Evolutionary conservation across 2,797 vertebrate genomes (phyloP).

Genomic region (Momotus momota): DNA sequence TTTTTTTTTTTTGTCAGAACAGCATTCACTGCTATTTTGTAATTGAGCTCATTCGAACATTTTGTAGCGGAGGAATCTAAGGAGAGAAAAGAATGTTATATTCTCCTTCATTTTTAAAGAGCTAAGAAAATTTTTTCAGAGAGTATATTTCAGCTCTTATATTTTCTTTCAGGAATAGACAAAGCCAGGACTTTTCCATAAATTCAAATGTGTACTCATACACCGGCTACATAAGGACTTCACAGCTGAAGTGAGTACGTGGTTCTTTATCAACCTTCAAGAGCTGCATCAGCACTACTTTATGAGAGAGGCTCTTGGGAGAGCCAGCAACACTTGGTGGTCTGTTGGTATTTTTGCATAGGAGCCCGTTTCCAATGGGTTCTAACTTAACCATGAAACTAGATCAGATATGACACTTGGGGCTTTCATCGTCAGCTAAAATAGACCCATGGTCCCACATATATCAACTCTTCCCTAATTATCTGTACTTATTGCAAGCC

Average conservation of each 20-base stretch:
- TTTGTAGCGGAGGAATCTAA: neutral
- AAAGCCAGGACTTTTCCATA: neutral
- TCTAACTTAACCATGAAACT: neutral
- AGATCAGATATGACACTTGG: neutral
- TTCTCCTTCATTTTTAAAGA: neutral
- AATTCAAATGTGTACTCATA: neutral
- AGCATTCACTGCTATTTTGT: neutral
- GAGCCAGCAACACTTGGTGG: neutral
- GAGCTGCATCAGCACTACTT: neutral
- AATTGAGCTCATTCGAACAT: neutral
- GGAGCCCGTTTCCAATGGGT: neutral
- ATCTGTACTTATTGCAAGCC: neutral
- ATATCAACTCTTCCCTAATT: neutral
- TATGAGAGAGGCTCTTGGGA: neutral
- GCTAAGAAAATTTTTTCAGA: neutral
- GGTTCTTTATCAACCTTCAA: neutral
- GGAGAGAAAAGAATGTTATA: neutral
- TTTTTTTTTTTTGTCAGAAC: neutral
- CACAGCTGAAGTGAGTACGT: rapidly evolving
- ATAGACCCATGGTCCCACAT: neutral
- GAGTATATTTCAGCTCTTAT: neutral
- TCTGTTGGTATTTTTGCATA: neutral
- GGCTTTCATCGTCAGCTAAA: neutral
- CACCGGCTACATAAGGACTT: neutral
- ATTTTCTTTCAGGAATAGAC: neutral